Base-by-base conservation (phyloP, 2,888 invertebrate species). In the Idaea dimidiata region DNA sequence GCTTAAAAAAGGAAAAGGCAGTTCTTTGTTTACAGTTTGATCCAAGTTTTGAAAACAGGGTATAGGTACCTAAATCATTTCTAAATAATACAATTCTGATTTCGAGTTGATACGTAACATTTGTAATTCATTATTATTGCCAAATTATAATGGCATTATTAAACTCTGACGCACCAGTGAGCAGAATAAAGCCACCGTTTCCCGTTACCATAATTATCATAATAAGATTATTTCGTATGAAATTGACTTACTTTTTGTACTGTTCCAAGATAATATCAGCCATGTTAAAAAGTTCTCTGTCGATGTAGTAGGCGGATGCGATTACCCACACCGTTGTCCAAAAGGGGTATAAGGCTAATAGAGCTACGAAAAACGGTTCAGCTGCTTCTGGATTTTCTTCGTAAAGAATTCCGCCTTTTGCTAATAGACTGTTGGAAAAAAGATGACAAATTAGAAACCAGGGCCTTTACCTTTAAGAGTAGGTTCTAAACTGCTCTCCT, bases 331-430 rank as follows among this genome's bases (percentile, higher is more conserved):
- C 79, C 0, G 80, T 76, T 0, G 75, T 63, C 83, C 88, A 90
- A 56, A 78, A 81, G 0, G 91, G 91, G 61, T 82, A 81, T 8
- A 85, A 68, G 0, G 74, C 69, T 6, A 91, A 63, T 1, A 91
- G 73, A 0, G 86, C 82, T 6, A 73, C 62, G 69, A 92, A 89
- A 67, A 91, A 91, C 0, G 82, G 81, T 61, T 91, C 91, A 0
- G 91, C 90, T 1, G 69, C 74, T 6, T 73, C 75, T 0, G 84
- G 79, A 54, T 87, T 69, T 16, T 83, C 79, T 53, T 91, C 87
- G 54, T 79, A 86, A 31, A 87, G 65, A 72, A 82, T 81, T 59
- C 82, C 80, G 1, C 79, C 89, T 76, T 89, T 89, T 8, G 83
- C 80, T 6, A 92, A 68, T 10, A 91, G 78, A 54, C 92, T 92